A percentile compares a stretch with the other conserved stretches of the same genome.
Evolutionary conservation across 1,140 invertebrate species (phyloP).

Genomic region (Drosophila kohkoa): DNA sequence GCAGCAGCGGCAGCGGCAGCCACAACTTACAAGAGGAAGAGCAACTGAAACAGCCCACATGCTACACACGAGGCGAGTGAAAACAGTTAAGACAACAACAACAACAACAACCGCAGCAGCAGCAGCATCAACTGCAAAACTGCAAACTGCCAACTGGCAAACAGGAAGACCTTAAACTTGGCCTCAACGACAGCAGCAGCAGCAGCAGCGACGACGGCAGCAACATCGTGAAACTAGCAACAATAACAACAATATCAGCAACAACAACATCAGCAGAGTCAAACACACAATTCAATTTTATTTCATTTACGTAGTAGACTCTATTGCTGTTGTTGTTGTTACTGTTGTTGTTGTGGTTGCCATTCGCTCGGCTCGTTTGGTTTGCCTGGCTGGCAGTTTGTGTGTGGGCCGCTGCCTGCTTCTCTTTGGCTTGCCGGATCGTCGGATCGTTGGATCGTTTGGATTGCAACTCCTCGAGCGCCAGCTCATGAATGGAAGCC

Average conservation of each 20-base stretch:
- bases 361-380: slow-evolving; percentile 66
- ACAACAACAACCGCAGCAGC: slow-evolving; percentile 37
- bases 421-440: slow-evolving; percentile 21
- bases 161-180: slow-evolving; percentile 81
- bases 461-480: slow-evolving; percentile 71
- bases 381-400: slow-evolving; percentile 60
- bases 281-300: slow-evolving; percentile 83
- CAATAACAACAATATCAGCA: slow-evolving; percentile 39
- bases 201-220: slow-evolving; percentile 46
- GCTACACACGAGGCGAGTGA: slow-evolving; percentile 68
- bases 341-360: slow-evolving; percentile 61
- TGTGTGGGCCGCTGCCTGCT: slow-evolving; percentile 65
- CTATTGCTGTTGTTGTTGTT: slow-evolving; percentile 18
- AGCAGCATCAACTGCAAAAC: slow-evolving; percentile 42
- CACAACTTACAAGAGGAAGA: slow-evolving; percentile 62
- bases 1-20: slow-evolving; percentile 11
- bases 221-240: slow-evolving; percentile 67
- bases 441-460: slow-evolving; percentile 54
- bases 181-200: slow-evolving; percentile 62
- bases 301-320: slow-evolving; percentile 71
- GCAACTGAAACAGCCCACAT: slow-evolving; percentile 68
- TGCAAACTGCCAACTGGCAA: slow-evolving; percentile 69
- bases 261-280: slow-evolving; percentile 56
- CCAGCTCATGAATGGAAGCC: slow-evolving; percentile 79
- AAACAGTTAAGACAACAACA: slow-evolving; percentile 79